phyloP scores from a whole-genome alignment of 2,113 vertebrate genomes.

The Neogale vison region DNA sequence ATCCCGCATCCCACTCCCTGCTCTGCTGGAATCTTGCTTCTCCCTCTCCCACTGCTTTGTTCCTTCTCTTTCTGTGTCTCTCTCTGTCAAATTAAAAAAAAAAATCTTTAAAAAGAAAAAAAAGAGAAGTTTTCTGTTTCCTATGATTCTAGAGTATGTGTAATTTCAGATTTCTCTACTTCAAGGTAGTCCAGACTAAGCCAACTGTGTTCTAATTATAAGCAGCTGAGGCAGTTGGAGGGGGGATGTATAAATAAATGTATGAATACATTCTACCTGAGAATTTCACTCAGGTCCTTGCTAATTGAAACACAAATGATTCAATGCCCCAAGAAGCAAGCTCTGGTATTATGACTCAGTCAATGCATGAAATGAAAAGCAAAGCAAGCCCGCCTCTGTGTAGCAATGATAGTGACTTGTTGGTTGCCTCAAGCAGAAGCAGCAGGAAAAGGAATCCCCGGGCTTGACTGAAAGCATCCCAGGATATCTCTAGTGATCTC shows the following conservation, averaged over 20 bases:
- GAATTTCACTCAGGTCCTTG: neutral
- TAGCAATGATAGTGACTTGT: neutral
- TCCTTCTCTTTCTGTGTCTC: no score
- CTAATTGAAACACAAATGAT: conserved; percentile 19
- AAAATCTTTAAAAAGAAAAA: no score
- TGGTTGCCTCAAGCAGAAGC: neutral
- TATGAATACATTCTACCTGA: neutral
- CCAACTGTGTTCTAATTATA: neutral
- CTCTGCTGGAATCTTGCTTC: no score
- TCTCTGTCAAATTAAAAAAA: no score
- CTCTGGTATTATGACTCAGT: neutral
- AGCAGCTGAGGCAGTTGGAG: neutral
- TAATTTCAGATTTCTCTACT: conserved; percentile 11
- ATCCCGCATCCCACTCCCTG: no score
- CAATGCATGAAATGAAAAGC: neutral
- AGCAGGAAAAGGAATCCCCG: neutral
- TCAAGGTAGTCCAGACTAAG: neutral
- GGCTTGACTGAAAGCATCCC: neutral
- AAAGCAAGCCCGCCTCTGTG: neutral
- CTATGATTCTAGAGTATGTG: neutral
- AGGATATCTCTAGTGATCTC: neutral
- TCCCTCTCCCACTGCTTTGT: no score
- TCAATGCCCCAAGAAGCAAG: neutral
- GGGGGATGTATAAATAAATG: neutral
- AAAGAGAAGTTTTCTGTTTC: neutral